Evolutionary conservation across 1,140 invertebrate genomes (phyloP).

Genomic region (Drosophila elegans): DNA sequence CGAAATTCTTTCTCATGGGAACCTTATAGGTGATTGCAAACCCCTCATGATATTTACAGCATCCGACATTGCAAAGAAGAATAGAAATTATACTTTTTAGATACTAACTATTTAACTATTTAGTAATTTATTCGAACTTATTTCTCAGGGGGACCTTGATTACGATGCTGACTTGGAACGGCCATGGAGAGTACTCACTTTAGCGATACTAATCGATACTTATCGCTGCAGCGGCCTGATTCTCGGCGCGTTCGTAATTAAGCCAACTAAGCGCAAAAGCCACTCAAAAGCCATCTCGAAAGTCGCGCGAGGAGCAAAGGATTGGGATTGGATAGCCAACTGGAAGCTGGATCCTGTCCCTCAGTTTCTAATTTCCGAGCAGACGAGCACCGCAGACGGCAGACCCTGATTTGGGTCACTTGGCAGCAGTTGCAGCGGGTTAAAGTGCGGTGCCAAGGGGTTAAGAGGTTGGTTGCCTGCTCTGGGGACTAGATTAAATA

Average conservation of each 20-base stretch:
- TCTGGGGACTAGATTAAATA: constrained; percentile 12
- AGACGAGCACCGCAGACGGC: constrained; percentile 22
- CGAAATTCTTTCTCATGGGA: no score
- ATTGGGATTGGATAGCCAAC: constrained; percentile 16
- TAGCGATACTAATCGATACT: constrained; percentile 39
- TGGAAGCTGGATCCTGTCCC: not conserved
- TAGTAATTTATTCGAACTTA: no score
- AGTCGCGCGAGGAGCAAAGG: not conserved
- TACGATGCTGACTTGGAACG: not conserved
- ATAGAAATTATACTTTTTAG: no score
- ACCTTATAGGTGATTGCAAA: no score
- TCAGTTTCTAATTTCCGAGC: constrained; percentile 5
- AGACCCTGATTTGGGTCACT: constrained; percentile 52
- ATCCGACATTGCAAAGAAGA: no score
- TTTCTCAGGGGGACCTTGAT: not conserved
- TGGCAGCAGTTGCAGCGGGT: constrained; percentile 44
- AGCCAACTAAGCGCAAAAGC: constrained; percentile 41
- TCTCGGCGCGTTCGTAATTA: constrained; percentile 27
- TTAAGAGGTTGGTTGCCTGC: not conserved
- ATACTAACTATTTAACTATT: no score
- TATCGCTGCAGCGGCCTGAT: constrained; percentile 35
- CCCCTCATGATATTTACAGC: no score
- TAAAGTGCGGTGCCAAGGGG: constrained; percentile 14
- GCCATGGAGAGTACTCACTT: constrained; percentile 2
- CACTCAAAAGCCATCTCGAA: constrained; percentile 26